Evolutionary conservation across 1,140 invertebrate species (phyloP), one percentile per base, ranked within the genome.

Genomic region (Papilio aristodemus): DNA sequence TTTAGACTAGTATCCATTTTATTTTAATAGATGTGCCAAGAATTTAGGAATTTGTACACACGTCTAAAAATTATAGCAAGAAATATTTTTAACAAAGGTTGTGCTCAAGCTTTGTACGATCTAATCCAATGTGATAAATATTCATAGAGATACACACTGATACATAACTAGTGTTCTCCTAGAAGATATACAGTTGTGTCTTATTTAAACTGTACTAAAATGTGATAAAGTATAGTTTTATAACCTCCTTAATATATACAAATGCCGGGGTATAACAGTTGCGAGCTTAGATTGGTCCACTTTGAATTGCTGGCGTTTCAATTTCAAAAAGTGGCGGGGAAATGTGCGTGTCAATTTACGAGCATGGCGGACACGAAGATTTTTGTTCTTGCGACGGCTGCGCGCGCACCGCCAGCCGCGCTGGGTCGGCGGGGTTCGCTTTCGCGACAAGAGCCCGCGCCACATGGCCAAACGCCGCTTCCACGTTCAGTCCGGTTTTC

Each of bases 401-500:
- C 78, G 86, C 89, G 81, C 86, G 85, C 77, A 91, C 86, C 19
- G 87, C 86, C 27, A 91, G 80, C 66, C 89, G 68, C 10, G 84
- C 77, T 10, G 84, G 77, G 76, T 91, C 89, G 68, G 78, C 85
- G 63, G 87, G 89, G 72, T 90, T 86, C 68, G 87, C 87, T 78
- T 86, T 87, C 39, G 83, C 85, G 50, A 91, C 85, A 64, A 92
- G 83, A 75, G 91, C 85, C 93, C 95, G 95, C 67, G 96, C 96
- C 75, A 97, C 94, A 46, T 96, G 95, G 80, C 94, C 94, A 89
- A 96, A 97, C 69, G 95, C 95, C 76, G 96, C 92, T 86, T 96
- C 96, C 69, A 97, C 96, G 83, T 97, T 97, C 76, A 96, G 93
- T 77, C 96, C 96, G 79, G 95, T 96, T 92, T 97, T 97, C 37